A percentile compares a stretch with the other conserved stretches of the same genome.
These are phyloP conservation scores for Cerceris rybyensis DNA, from an alignment of 2,888 invertebrate genomes.

Conservation along the genomic window DNA sequence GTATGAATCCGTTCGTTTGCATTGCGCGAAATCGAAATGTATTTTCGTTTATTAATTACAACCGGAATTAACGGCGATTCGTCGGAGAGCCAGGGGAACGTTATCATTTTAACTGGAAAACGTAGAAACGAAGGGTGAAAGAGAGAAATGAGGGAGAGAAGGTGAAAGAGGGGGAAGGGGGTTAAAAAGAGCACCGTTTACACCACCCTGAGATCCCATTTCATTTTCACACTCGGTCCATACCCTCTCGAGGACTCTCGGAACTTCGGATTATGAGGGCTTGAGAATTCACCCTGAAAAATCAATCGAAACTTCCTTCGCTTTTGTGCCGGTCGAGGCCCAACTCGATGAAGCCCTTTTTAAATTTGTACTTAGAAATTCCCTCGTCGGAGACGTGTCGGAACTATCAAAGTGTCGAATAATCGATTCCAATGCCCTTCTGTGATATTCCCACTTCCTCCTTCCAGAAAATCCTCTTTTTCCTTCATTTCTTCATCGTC, in stretches of 20 bases:
- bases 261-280: conserved; percentile 49
- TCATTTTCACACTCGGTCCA: conserved; percentile 48
- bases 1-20: neutral
- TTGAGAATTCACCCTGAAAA: conserved; percentile 51
- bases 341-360: conserved; percentile 17
- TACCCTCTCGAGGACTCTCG: conserved; percentile 10
- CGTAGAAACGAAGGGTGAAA: conserved; percentile 30
- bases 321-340: conserved; percentile 18
- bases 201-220: conserved; percentile 48
- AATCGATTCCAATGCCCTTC: conserved; percentile 35
- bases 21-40: conserved; percentile 23
- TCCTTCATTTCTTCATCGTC: conserved; percentile 15
- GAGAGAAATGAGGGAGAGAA: conserved; percentile 14
- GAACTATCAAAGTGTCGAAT: conserved; percentile 30
- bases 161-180: too few relatives aligned
- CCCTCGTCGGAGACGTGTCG: conserved; percentile 24
- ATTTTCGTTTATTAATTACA: conserved; percentile 54
- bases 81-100: neutral
- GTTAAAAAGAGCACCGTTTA: neutral
- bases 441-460: conserved; percentile 14
- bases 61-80: neutral
- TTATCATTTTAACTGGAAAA: too few relatives aligned
- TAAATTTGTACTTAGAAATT: conserved; percentile 56
- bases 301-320: conserved; percentile 50
- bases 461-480: conserved; percentile 8